Evolutionary conservation across 2,113 vertebrate genomes (phyloP), one percentile per base, ranked within the genome.

Genomic region (Capricornis sumatraensis): DNA sequence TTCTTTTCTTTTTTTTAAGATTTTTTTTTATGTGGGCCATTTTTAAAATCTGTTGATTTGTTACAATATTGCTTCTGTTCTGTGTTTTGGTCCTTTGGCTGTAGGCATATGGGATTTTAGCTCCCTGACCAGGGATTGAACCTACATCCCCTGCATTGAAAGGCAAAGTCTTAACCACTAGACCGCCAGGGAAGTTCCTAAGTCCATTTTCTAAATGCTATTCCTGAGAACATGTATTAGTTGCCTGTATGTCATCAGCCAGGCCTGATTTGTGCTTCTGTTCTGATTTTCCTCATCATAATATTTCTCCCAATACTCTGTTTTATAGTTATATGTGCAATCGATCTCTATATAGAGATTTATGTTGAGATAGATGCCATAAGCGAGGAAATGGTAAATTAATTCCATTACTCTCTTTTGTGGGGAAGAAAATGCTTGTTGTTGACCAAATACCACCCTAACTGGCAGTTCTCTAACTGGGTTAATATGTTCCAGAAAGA

Each of bases 341-440:
- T 97, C 28, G 4, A 97, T 96, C 94, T 94, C 82, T 85, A 71
- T 67, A 47, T 47, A 88, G 78, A 93, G 78, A 96, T 96, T 96
- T 97, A 94, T 93, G 91, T 96, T 14, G 15, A 97, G 94, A 93
- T 83, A 94, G 94, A 95, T 60, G 79, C 93, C 88, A 87, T 93
- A 86, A 95, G 45, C 95, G 91, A 93, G 78, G 94, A 96, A 94
- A 95, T 95, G 89, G 79, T 96, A 96, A 98, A 98, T 98, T 96
- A 96, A 98, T 96, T 57, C 94, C 91, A 96, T 93, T 98, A 97
- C 78, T 97, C 76, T 96, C 92, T 95, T 96, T 84, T 89, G 91
- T 89, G n/a, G 45, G 78, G 62, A 95, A 96, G 81, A 96, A 96
- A 96, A 91, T 90, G 76, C 87, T 95, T 96, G 30, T 58, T 97